A percentile compares a stretch with the other conserved stretches of the same genome.
phyloP scores from a whole-genome alignment of 2,113 vertebrate genomes.

The Euleptes europaea region DNA sequence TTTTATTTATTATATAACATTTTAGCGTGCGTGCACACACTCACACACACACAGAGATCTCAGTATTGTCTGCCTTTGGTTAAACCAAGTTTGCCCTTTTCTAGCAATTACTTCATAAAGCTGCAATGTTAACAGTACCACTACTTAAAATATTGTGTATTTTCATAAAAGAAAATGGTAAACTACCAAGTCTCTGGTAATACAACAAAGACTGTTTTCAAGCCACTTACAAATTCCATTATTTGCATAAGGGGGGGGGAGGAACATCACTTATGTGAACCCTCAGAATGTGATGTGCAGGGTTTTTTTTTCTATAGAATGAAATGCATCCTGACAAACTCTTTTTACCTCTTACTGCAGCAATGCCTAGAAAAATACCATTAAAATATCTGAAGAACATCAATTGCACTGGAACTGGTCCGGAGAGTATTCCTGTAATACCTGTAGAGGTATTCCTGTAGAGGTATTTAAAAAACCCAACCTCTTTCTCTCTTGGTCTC shows the following conservation, averaged over 20 bases:
- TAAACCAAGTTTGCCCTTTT: constrained; percentile 81
- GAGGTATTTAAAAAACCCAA: background rate
- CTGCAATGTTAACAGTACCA: constrained; percentile 76
- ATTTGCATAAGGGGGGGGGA: too few relatives aligned
- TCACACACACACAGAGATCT: too few relatives aligned
- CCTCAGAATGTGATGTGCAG: background rate
- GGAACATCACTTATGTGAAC: background rate
- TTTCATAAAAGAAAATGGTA: constrained; percentile 61
- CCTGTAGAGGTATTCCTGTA: too few relatives aligned
- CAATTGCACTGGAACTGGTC: background rate
- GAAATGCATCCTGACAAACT: background rate
- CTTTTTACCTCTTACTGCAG: background rate
- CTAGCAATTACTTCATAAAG: constrained; percentile 80
- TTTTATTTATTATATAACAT: constrained; percentile 77
- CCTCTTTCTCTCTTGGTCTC: background rate
- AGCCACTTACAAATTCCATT: background rate
- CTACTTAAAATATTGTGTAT: constrained; percentile 61
- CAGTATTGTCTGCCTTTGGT: constrained; percentile 71
- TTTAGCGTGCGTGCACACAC: constrained; percentile 73
- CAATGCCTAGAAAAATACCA: background rate
- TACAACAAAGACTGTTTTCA: constrained; percentile 52
- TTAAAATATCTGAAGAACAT: background rate
- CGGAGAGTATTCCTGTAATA: background rate
- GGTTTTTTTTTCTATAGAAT: background rate
- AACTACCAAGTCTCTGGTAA: constrained; percentile 66